These are phyloP conservation scores for Stratiolaelaps scimitus DNA, from an alignment of 1,140 invertebrate genomes.

Conservation along the genomic window DNA sequence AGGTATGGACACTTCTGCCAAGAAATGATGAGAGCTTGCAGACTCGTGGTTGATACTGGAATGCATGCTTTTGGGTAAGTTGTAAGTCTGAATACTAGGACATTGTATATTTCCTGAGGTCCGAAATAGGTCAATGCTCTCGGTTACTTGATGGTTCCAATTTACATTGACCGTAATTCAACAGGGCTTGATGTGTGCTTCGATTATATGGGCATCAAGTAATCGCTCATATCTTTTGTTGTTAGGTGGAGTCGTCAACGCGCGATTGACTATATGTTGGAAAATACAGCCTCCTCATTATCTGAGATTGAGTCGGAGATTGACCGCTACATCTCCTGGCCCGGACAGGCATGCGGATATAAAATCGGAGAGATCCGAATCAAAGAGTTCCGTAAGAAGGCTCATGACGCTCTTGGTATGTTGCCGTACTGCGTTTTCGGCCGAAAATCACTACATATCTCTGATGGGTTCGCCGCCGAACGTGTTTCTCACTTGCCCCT, in stretches of 20 bases:
- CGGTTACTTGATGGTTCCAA: too few species aligned
- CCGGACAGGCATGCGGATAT: slow-evolving; percentile 43
- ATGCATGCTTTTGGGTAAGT: slow-evolving; percentile 42
- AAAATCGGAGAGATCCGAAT: slow-evolving; percentile 46
- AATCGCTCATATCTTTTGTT: not conserved
- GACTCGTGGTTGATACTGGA: slow-evolving; percentile 45
- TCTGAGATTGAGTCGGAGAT: slow-evolving; percentile 39
- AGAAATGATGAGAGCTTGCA: slow-evolving; percentile 41
- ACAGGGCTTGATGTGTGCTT: not conserved
- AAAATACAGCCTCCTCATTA: slow-evolving; percentile 38
- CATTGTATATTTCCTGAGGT: too few species aligned
- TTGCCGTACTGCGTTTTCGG: too few species aligned
- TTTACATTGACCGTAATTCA: too few species aligned
- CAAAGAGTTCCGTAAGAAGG: slow-evolving; percentile 40
- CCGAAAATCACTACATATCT: too few species aligned
- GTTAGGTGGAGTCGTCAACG: slow-evolving; percentile 41
- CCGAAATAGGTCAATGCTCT: too few species aligned
- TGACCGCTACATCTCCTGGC: slow-evolving; percentile 45
- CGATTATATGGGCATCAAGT: slow-evolving; percentile 1
- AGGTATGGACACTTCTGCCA: slow-evolving; percentile 40
- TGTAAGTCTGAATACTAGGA: not conserved
- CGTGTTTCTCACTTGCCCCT: too few species aligned
- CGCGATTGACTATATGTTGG: slow-evolving; percentile 42
- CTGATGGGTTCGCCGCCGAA: too few species aligned
- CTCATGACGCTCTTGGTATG: slow-evolving; percentile 39